Evolutionary conservation across 2,797 vertebrate species (phyloP).

Genomic region (Sebastes vulpes): DNA sequence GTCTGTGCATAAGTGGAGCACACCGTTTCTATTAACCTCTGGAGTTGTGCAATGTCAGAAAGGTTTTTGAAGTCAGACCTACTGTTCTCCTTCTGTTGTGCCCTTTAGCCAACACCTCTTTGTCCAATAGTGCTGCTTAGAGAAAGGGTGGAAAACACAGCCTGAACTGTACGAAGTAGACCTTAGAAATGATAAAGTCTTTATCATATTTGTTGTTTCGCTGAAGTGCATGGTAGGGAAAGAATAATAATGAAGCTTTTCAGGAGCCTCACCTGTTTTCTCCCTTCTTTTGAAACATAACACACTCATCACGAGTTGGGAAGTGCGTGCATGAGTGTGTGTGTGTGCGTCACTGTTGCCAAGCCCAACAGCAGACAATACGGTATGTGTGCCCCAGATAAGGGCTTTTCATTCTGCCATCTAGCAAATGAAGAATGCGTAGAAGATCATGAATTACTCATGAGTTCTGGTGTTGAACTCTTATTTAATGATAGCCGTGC

Average conservation of each 20-base stretch:
- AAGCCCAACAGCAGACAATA: slow-evolving; percentile 28
- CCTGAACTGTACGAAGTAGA: neutral
- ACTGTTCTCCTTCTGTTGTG: neutral
- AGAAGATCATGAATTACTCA: slow-evolving; percentile 83
- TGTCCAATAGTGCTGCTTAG: neutral
- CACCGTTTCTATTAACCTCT: neutral
- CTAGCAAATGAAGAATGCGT: slow-evolving; percentile 65
- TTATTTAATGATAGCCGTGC: slow-evolving; percentile 78
- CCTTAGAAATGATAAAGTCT: neutral
- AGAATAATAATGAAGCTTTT: neutral
- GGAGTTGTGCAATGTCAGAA: neutral
- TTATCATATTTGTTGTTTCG: neutral
- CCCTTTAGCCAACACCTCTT: slow-evolving; percentile 15
- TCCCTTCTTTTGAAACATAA: neutral
- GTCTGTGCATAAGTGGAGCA: neutral
- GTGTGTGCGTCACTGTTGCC: slow-evolving; percentile 4
- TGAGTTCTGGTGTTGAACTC: slow-evolving; percentile 75
- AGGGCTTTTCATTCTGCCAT: slow-evolving; percentile 56
- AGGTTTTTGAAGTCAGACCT: slow-evolving; percentile 18
- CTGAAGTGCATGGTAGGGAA: neutral
- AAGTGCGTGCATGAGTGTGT: neutral
- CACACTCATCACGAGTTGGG: neutral
- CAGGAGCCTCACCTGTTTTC: neutral
- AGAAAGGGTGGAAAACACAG: neutral
- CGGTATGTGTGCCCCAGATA: slow-evolving; percentile 70